These are phyloP conservation scores for Ispidina picta DNA, from an alignment of 2,797 vertebrate genomes.

Conservation along the genomic window DNA sequence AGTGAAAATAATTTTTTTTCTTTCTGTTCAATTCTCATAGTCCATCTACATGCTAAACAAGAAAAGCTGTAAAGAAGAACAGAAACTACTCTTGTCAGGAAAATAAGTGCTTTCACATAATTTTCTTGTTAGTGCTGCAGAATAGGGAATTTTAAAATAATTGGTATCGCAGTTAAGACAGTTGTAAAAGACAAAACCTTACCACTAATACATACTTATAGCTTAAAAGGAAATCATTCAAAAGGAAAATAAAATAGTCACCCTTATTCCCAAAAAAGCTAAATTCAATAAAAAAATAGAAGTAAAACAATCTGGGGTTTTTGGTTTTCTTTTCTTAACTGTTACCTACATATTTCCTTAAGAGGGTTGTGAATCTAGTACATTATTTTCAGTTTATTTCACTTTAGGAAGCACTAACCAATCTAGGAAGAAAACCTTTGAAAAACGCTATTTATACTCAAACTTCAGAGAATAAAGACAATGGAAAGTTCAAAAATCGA, in stretches of 20 bases:
- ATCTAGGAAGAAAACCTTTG: conserved; percentile 27
- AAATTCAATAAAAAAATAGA: not conserved
- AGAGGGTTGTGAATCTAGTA: not conserved
- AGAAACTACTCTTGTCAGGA: not conserved
- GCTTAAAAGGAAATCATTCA: not conserved
- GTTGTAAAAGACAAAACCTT: not conserved
- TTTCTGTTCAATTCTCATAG: not conserved
- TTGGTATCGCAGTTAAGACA: not conserved
- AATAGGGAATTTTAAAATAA: not conserved
- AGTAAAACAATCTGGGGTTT: rapidly evolving
- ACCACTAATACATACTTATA: not conserved
- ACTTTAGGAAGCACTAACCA: not conserved
- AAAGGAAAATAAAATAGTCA: not conserved
- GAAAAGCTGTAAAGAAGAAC: not conserved
- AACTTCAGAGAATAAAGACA: conserved; percentile 66
- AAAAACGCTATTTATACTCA: conserved; percentile 46
- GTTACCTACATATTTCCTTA: not conserved
- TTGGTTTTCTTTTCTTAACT: not conserved
- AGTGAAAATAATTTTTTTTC: not conserved
- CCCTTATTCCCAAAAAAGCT: not conserved
- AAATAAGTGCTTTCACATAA: not conserved
- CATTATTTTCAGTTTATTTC: not conserved
- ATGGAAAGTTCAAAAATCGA: conserved; percentile 68
- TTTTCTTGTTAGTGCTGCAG: not conserved
- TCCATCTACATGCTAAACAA: not conserved